A percentile compares a stretch with the other conserved stretches of the same genome.
Evolutionary conservation across 2,888 invertebrate genomes (phyloP).

Genomic region (Iselma pallidipennis): DNA sequence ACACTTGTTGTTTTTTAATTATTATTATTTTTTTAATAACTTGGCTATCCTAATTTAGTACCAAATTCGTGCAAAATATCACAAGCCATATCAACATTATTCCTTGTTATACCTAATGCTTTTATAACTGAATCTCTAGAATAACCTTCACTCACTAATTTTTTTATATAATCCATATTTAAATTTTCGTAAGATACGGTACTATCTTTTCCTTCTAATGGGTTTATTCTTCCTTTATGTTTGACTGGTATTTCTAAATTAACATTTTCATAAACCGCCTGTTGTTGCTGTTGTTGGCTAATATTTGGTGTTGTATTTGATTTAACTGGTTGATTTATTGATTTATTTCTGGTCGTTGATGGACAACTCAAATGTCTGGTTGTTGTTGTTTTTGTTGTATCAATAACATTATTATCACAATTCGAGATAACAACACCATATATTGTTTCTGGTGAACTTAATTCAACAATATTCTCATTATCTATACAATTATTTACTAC

Average conservation of each 20-base stretch:
- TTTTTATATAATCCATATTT: conserved; percentile 88
- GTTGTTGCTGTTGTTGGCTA: conserved; percentile 41
- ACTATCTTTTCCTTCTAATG: conserved; percentile 48
- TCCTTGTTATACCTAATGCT: conserved; percentile 89
- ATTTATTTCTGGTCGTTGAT: conserved; percentile 35
- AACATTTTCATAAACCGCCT: conserved; percentile 41
- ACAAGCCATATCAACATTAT: conserved; percentile 94
- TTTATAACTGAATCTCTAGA: conserved; percentile 88
- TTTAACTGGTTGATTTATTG: conserved; percentile 55
- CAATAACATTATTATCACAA: conserved; percentile 52
- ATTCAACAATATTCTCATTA: conserved; percentile 42
- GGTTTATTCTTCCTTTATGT: conserved; percentile 45
- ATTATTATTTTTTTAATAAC: not conserved
- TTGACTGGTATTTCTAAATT: conserved; percentile 46
- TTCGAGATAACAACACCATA: conserved; percentile 72
- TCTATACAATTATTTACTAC: conserved; percentile 21
- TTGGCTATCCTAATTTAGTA: conserved; percentile 44
- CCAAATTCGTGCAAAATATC: conserved; percentile 59
- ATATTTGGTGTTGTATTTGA: conserved; percentile 65
- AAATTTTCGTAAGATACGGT: conserved; percentile 79
- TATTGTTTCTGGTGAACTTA: conserved; percentile 74
- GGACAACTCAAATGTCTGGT: conserved; percentile 51
- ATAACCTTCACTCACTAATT: conserved; percentile 87
- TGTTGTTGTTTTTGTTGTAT: conserved; percentile 42
- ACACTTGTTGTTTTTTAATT: not conserved